Conservation (phyloP, 2,113 vertebrate species). For the Chascanopsetta lugubris region DNA sequence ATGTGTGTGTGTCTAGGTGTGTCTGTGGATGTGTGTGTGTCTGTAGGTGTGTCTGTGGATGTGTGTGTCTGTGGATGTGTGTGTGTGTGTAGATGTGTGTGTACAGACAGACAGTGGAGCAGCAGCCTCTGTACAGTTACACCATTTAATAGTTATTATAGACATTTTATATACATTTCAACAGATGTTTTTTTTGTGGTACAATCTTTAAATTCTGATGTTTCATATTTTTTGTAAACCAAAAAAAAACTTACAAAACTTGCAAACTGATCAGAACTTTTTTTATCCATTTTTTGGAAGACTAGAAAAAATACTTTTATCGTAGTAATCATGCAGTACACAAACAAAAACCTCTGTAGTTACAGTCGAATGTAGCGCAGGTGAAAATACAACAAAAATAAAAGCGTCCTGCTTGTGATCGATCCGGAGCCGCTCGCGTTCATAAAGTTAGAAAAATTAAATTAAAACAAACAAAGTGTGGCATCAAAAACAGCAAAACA, state of each 20-base stretch:
- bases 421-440: slow-evolving; percentile 62
- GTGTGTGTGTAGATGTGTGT: background rate
- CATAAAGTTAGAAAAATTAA: slow-evolving; percentile 24
- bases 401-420: slow-evolving; percentile 72
- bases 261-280: slow-evolving; percentile 92
- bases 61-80: no score
- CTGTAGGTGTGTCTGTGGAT: no score
- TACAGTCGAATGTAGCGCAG: slow-evolving; percentile 87
- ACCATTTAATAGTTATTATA: slow-evolving; percentile 99
- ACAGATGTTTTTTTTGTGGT: slow-evolving; percentile 94
- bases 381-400: slow-evolving; percentile 80
- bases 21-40: no score
- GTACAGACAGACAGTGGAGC: slow-evolving; percentile 12
- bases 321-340: slow-evolving; percentile 98
- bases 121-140: slow-evolving; percentile 88
- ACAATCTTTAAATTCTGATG: slow-evolving; percentile 98
- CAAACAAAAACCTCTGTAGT: slow-evolving; percentile 88
- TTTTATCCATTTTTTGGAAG: slow-evolving; percentile 85
- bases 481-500: slow-evolving; percentile 58
- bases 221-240: slow-evolving; percentile 94
- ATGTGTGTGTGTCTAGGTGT: no score
- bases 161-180: slow-evolving; percentile 99
- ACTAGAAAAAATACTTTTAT: slow-evolving; percentile 99
- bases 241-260: slow-evolving; percentile 93
- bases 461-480: slow-evolving; percentile 39